phyloP scores from a whole-genome alignment of 2,797 vertebrate genomes.

The Amphiprion clarkii region DNA sequence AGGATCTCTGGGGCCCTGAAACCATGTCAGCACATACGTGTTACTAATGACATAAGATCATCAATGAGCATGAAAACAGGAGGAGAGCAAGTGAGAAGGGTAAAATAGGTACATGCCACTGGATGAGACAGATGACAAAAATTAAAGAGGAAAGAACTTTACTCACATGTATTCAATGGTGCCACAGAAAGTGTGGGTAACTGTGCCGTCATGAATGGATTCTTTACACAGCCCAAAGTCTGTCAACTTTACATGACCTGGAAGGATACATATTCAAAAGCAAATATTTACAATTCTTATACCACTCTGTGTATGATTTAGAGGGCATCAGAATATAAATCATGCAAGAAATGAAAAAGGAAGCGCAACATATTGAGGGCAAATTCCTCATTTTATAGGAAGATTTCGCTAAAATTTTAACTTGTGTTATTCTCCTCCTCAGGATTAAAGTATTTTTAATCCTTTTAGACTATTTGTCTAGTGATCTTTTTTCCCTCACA shows the following conservation, averaged over 20 bases:
- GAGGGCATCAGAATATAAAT: constrained; percentile 11
- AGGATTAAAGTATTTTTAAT: not conserved
- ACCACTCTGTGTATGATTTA: constrained; percentile 9
- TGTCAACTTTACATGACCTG: constrained; percentile 96
- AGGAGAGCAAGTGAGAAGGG: not conserved
- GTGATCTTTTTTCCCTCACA: not conserved
- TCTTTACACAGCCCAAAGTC: constrained; percentile 99
- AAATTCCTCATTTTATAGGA: not conserved
- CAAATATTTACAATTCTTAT: constrained; percentile 12
- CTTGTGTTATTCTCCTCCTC: not conserved
- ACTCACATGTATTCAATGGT: constrained; percentile 98
- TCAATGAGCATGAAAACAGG: not conserved
- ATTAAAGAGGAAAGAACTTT: not conserved
- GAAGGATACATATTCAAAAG: constrained; percentile 6
- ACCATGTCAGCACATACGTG: not conserved
- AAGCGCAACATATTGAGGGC: too few species aligned
- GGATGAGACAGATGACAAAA: not conserved
- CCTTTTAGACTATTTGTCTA: too few species aligned
- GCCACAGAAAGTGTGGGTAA: constrained; percentile 99
- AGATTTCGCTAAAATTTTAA: too few species aligned
- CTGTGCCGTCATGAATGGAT: constrained; percentile 98
- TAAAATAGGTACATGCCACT: not conserved
- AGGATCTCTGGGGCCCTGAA: constrained; percentile 97
- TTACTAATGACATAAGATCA: not conserved
- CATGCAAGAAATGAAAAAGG: too few species aligned